These are phyloP conservation scores for Strigamia maritima DNA, from an alignment of 2,888 invertebrate genomes.

Conservation along the genomic window DNA sequence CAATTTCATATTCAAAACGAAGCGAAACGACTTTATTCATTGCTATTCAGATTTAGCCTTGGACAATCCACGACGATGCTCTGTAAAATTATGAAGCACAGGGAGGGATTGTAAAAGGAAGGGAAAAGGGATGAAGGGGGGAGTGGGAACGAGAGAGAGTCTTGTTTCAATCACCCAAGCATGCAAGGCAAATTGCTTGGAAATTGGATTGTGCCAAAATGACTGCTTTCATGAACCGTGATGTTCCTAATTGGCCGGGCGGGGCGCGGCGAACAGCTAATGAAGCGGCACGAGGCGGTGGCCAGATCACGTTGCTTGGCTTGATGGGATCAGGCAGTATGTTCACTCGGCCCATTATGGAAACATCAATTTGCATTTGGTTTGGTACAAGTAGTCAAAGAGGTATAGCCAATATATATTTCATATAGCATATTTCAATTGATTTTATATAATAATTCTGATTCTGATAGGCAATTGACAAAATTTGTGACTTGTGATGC, in stretches of 20 bases:
- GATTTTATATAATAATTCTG: too few species aligned
- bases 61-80: constrained; percentile 17
- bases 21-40: not conserved
- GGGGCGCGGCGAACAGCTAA: constrained; percentile 16
- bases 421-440: not conserved
- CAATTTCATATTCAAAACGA: constrained; percentile 14
- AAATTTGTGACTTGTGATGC: too few species aligned
- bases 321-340: constrained; percentile 28
- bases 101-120: constrained; percentile 1
- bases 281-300: constrained; percentile 36
- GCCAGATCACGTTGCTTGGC: constrained; percentile 26
- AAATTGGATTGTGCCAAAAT: constrained; percentile 40
- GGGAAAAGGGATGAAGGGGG: constrained; percentile 26
- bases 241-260: constrained; percentile 38
- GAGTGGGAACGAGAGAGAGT: not conserved
- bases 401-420: not conserved
- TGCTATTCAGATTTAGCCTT: constrained; percentile 20
- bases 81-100: not conserved
- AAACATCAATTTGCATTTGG: constrained; percentile 32
- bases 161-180: constrained; percentile 36
- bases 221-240: constrained; percentile 39
- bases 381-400: constrained; percentile 24
- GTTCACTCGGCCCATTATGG: constrained; percentile 25
- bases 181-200: constrained; percentile 40
- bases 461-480: too few species aligned